phyloP scores from a whole-genome alignment of 2,797 vertebrate genomes.

The Pagetopsis macropterus region DNA sequence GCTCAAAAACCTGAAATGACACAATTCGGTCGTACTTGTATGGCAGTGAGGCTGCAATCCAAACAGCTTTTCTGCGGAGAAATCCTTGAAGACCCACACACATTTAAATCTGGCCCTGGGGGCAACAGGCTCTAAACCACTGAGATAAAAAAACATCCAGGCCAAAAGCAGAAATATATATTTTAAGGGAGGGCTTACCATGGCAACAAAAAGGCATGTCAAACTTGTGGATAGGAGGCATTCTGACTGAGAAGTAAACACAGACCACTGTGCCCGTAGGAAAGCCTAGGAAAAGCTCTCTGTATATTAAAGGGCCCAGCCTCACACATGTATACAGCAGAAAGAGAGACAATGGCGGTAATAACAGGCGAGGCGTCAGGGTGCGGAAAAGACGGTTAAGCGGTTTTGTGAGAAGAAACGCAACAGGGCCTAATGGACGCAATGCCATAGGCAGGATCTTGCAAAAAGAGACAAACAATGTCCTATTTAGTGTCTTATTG shows the following conservation, averaged over 20 bases:
- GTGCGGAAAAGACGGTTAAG: slow-evolving; percentile 82
- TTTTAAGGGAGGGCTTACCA: slow-evolving; percentile 85
- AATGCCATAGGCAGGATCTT: slow-evolving; percentile 57
- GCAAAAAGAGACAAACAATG: slow-evolving; percentile 55
- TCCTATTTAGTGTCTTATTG: slow-evolving; percentile 52
- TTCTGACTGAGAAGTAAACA: slow-evolving; percentile 81
- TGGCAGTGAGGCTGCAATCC: slow-evolving; percentile 82
- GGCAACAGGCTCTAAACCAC: slow-evolving; percentile 86
- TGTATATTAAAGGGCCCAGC: slow-evolving; percentile 79
- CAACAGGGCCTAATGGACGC: slow-evolving; percentile 70
- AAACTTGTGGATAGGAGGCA: slow-evolving; percentile 83
- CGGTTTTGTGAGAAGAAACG: slow-evolving; percentile 80
- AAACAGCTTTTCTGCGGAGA: slow-evolving; percentile 86
- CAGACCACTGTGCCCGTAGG: slow-evolving; percentile 80
- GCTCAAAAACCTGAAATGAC: slow-evolving; percentile 89
- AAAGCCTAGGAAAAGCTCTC: slow-evolving; percentile 79
- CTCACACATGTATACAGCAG: slow-evolving; percentile 78
- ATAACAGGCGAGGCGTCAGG: slow-evolving; percentile 85
- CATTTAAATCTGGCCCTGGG: slow-evolving; percentile 88
- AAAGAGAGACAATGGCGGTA: slow-evolving; percentile 81
- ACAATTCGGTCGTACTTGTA: slow-evolving; percentile 88
- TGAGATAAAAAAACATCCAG: slow-evolving; percentile 83
- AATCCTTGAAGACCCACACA: slow-evolving; percentile 90
- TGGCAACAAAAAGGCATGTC: slow-evolving; percentile 86
- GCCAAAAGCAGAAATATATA: slow-evolving; percentile 86